Percentiles rank a stretch among this genome's conserved stretches.
Conservation (phyloP, 2,888 invertebrate genomes). For the Hanleya hanleyi region DNA sequence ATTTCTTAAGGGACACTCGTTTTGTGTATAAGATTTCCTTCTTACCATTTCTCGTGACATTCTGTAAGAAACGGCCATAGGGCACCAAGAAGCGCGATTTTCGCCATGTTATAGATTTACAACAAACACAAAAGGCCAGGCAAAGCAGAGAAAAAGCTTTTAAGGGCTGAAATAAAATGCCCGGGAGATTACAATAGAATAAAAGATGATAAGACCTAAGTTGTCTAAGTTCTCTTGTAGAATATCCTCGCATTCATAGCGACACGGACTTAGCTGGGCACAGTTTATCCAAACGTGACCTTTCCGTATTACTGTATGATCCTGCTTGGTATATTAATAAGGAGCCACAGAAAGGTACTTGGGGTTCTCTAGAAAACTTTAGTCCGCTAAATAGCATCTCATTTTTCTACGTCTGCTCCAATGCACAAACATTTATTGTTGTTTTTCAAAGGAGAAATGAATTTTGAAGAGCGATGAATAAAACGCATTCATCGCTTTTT, state of each 20-base stretch:
- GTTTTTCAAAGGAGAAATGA: slow-evolving; percentile 4
- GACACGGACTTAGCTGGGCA: not conserved
- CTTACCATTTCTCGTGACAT: too few relatives aligned
- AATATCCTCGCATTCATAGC: not conserved
- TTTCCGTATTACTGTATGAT: not conserved
- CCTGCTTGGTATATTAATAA: slow-evolving; percentile 4
- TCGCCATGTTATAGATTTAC: not conserved
- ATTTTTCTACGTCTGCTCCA: not conserved
- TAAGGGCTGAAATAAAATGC: not conserved
- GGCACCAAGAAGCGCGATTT: too few relatives aligned
- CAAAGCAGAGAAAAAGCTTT: slow-evolving; percentile 4
- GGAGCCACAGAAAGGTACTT: not conserved
- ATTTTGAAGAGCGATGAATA: slow-evolving; percentile 9
- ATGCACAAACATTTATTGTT: slow-evolving; percentile 7
- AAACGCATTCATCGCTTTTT: not conserved
- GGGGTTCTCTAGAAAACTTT: not conserved
- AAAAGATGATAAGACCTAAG: slow-evolving; percentile 3
- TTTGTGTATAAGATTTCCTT: too few relatives aligned
- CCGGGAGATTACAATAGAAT: not conserved
- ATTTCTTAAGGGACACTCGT: too few relatives aligned
- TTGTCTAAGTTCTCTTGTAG: slow-evolving; percentile 10
- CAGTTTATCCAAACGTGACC: slow-evolving; percentile 9
- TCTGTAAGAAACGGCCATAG: too few relatives aligned
- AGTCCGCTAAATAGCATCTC: slow-evolving; percentile 5
- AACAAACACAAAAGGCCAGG: not conserved